Percentiles rank a stretch among this genome's conserved stretches.
Conservation (phyloP, 2,113 vertebrate genomes). For the Calonectris borealis region DNA sequence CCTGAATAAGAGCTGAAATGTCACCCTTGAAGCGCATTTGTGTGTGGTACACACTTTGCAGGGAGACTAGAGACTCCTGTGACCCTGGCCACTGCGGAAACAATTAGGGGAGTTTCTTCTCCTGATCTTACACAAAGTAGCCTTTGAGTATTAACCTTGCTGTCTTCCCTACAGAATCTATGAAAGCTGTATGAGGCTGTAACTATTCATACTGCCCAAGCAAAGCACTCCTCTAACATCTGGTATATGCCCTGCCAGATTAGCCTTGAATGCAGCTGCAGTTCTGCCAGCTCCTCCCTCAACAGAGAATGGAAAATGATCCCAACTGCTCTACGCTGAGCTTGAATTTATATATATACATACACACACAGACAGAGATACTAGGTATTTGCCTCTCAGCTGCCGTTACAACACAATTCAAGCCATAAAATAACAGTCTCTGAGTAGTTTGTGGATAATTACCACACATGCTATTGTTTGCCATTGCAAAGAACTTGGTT, state of each 20-base stretch:
- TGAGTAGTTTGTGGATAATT: background rate
- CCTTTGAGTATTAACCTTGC: background rate
- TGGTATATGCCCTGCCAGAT: constrained; percentile 64
- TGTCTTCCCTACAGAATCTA: background rate
- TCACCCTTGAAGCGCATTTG: background rate
- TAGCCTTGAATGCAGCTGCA: constrained; percentile 48
- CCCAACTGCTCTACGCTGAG: constrained; percentile 3
- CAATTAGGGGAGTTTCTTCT: background rate
- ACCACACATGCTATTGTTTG: background rate
- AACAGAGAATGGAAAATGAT: constrained; percentile 63
- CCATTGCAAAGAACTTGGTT: background rate
- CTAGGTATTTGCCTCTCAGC: background rate
- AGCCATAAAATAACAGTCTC: background rate
- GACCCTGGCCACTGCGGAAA: background rate
- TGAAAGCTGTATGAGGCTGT: background rate
- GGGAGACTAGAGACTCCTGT: background rate
- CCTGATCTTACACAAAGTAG: background rate
- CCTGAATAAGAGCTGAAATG: background rate
- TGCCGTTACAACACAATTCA: background rate
- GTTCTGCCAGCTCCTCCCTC: constrained; percentile 62
- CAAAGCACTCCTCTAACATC: constrained; percentile 51
- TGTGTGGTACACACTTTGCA: background rate
- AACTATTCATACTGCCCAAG: background rate
- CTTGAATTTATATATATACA: background rate
- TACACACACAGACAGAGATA: background rate